A percentile compares a stretch with the other conserved stretches of the same genome.
Conservation (phyloP, 1,140 invertebrate species). For the Drosophila guanche region DNA sequence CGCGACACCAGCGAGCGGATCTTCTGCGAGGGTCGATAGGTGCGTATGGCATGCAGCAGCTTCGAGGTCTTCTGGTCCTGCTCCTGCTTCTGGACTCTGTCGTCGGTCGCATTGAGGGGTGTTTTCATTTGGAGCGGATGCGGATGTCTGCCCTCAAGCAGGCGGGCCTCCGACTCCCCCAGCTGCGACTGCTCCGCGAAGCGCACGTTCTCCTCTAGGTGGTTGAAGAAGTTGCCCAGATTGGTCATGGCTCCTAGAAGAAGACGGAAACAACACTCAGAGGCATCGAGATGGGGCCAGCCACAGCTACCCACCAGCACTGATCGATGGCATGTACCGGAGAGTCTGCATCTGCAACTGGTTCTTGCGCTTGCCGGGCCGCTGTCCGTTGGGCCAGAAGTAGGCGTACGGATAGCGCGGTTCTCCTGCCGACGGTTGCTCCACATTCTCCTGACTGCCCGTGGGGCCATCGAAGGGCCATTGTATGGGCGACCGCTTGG, state of each 20-base stretch:
- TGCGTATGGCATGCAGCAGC: slow-evolving; percentile 56
- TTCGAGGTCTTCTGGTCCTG: slow-evolving; percentile 42
- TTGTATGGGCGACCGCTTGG: slow-evolving; percentile 28
- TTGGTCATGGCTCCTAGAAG: slow-evolving; percentile 79
- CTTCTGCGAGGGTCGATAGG: slow-evolving; percentile 78
- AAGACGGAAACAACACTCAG: slow-evolving; percentile 28
- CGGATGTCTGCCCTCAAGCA: slow-evolving; percentile 71
- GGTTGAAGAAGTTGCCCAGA: slow-evolving; percentile 78
- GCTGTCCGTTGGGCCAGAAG: slow-evolving; percentile 7
- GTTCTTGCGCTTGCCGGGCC: slow-evolving; percentile 41
- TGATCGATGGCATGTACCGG: slow-evolving; percentile 64
- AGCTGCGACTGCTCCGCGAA: slow-evolving; percentile 70
- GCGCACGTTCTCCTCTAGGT: slow-evolving; percentile 72
- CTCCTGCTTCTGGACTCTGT: slow-evolving; percentile 30
- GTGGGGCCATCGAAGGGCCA: slow-evolving; percentile 13
- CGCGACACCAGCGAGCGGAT: slow-evolving; percentile 75
- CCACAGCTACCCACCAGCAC: slow-evolving; percentile 60
- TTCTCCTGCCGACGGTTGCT: neutral
- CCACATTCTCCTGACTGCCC: slow-evolving; percentile 1
- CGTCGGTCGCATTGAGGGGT: slow-evolving; percentile 14
- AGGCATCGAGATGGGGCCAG: neutral
- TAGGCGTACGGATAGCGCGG: slow-evolving; percentile 35
- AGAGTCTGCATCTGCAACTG: slow-evolving; percentile 11
- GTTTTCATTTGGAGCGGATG: slow-evolving; percentile 22
- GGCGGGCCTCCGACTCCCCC: slow-evolving; percentile 47